Conservation (phyloP, 2,888 invertebrate species). For the Apoderus coryli region DNA sequence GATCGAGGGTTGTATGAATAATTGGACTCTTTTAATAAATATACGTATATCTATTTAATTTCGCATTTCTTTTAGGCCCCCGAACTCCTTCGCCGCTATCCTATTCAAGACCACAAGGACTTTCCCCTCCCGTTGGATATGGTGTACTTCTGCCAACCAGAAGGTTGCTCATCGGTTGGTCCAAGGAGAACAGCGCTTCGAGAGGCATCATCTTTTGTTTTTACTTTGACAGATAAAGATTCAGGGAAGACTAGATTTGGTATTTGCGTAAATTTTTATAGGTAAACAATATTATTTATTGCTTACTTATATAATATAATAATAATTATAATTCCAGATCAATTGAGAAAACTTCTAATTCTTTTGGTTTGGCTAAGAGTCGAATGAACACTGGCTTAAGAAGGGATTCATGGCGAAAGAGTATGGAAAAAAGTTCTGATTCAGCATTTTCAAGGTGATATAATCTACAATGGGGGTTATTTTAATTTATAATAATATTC, state of each 20-base stretch:
- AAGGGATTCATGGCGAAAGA: constrained; percentile 81
- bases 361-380: constrained; percentile 27
- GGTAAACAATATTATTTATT: too few relatives aligned
- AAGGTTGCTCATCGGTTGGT: constrained; percentile 89
- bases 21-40: too few relatives aligned
- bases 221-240: constrained; percentile 97
- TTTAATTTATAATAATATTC: not conserved
- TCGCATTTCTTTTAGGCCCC: constrained; percentile 72
- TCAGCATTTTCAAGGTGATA: constrained; percentile 79
- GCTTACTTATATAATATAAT: too few relatives aligned
- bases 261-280: constrained; percentile 96
- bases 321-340: too few relatives aligned
- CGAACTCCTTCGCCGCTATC: constrained; percentile 88
- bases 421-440: constrained; percentile 83
- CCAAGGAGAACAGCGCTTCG: constrained; percentile 70
- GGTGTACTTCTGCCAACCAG: constrained; percentile 99
- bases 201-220: constrained; percentile 94
- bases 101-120: constrained; percentile 89
- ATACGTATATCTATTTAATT: too few relatives aligned
- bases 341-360: constrained; percentile 46
- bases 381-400: constrained; percentile 47
- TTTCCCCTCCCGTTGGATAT: constrained; percentile 96
- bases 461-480: not conserved
- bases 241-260: constrained; percentile 90
- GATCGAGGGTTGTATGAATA: too few relatives aligned